These are phyloP conservation scores for Diorhabda elongata DNA, from an alignment of 1,140 invertebrate species.

Conservation along the genomic window DNA sequence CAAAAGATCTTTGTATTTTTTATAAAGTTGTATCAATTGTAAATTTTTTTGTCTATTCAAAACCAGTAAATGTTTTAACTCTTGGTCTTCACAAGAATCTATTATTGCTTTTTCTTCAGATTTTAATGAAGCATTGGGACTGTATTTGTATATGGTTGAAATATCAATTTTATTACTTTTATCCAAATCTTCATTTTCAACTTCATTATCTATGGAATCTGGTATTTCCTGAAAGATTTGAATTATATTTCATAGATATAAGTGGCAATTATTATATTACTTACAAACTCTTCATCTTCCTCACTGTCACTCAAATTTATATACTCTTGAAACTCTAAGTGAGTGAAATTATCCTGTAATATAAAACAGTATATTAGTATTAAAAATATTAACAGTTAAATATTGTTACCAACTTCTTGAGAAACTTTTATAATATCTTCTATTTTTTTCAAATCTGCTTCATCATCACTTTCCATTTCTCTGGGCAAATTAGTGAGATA, in stretches of 20 bases:
- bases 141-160: constrained; percentile 14
- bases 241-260: not conserved
- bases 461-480: constrained; percentile 11
- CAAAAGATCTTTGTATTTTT: constrained; percentile 32
- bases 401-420: no score
- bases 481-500: no score
- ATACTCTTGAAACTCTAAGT: not conserved
- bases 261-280: not conserved
- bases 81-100: constrained; percentile 27
- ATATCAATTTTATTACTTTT: constrained; percentile 11
- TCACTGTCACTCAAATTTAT: not conserved
- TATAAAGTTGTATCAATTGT: constrained; percentile 30
- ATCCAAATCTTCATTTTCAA: constrained; percentile 16
- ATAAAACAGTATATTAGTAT: not conserved
- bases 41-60: constrained; percentile 33
- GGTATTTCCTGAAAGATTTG: not conserved
- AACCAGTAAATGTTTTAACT: constrained; percentile 27
- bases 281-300: not conserved
- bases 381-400: no score
- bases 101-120: constrained; percentile 29
- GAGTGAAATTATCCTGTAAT: not conserved
- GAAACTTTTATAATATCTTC: constrained; percentile 6
- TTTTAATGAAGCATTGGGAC: constrained; percentile 15
- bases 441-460: constrained; percentile 15
- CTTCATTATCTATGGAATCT: not conserved